Base-by-base conservation (phyloP, 2,797 vertebrate genomes). In the Discoglossus pictus region DNA sequence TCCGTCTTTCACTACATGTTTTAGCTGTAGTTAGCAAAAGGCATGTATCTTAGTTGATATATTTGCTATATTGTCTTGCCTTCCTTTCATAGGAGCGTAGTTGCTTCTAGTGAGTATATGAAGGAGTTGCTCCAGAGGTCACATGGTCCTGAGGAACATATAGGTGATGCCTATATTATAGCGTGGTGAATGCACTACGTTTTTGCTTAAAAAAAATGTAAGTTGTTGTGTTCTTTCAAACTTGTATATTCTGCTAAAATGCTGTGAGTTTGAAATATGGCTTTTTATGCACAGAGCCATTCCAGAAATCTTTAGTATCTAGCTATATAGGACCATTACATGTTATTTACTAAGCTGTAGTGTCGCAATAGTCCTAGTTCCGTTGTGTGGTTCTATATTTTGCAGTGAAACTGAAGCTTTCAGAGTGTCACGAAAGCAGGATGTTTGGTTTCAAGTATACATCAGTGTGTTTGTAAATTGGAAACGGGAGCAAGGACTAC, bases 51-150 rank as follows among this genome's bases (percentile, higher is more conserved):
- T 44, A 21, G 24, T 48, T 44, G 24, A 58, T 47, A 27, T 66
- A 48, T 31, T 31, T 67, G 35, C 44, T 60, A n/a, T 68, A 43
- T 43, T 36, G 27, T 11, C 16, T 60, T 47, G 10, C 16, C 15
- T 46, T 55, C 31, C 13, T 65, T 46, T 46, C 2, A 35, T 40
- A 16, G 42, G 43, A 36, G n/a, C n/a, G n/a, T n/a, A n/a, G n/a
- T n/a, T 81, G 85, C 68, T 78, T 75, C 82, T 82, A 63, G 74
- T 83, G 82, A 83, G 86, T 84, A 83, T 86, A 87, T 88, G 76
- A 75, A 79, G 23, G 25, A 35, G 17, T 34, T 34, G 16, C 27
- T 36, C n/a, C 11, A 2, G 6, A 38, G 6, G 17, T 8, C 27
- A 4, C 8, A 8, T 31, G 27, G 27, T 8, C 27, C 4, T 31